A percentile compares a stretch with the other conserved stretches of the same genome.
Evolutionary conservation across 2,797 vertebrate genomes (phyloP).

Genomic region (Falco biarmicus): DNA sequence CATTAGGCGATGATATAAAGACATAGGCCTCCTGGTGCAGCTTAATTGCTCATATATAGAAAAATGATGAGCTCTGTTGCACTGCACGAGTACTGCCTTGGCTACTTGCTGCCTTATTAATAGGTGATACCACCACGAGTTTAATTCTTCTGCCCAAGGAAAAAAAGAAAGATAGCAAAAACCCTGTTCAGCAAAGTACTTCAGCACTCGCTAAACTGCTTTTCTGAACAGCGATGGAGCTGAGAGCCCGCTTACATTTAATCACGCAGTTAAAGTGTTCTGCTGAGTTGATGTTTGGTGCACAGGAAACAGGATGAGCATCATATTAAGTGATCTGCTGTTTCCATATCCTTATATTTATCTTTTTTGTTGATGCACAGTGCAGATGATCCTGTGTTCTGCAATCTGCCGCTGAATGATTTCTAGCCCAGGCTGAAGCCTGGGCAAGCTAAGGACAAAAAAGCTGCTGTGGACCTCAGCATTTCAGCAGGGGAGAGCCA

Average conservation of each 20-base stretch:
- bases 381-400: background rate
- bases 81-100: conserved; percentile 32
- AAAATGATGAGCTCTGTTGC: conserved; percentile 66
- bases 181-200: background rate
- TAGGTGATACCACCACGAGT: conserved; percentile 22
- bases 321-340: background rate
- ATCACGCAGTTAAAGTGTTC: background rate
- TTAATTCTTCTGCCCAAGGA: conserved; percentile 52
- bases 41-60: conserved; percentile 73
- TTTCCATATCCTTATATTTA: background rate
- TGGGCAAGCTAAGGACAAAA: background rate
- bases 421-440: background rate
- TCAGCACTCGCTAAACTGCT: background rate
- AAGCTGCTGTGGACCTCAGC: rapidly evolving
- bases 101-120: conserved; percentile 66
- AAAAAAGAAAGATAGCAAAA: conserved; percentile 37
- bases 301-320: background rate
- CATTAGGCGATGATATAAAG: conserved; percentile 73
- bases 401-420: background rate
- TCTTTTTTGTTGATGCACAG: background rate
- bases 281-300: background rate
- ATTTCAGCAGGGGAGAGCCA: background rate
- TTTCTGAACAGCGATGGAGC: background rate
- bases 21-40: conserved; percentile 63
- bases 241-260: background rate